Evolutionary conservation across 1,140 invertebrate genomes (phyloP).

Genomic region (Drosophila bocqueti): DNA sequence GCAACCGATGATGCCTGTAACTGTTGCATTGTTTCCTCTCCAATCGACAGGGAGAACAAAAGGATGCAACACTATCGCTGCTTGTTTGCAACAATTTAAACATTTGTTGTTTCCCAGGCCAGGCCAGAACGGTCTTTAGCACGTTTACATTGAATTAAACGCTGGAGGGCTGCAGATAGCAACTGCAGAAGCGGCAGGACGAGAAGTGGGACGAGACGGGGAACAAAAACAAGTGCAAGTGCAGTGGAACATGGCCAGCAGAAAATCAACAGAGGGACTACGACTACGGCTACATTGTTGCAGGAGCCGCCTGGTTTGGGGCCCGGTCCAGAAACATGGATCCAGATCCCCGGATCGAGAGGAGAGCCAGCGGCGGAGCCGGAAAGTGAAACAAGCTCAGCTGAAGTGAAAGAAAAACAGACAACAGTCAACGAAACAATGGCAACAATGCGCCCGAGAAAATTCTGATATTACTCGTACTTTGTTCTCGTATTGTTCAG

Average conservation of each 20-base stretch:
- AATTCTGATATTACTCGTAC: constrained; percentile 63
- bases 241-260: constrained; percentile 62
- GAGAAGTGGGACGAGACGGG: background rate
- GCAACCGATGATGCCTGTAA: constrained; percentile 26
- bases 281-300: constrained; percentile 59
- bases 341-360: constrained; percentile 1
- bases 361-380: constrained; percentile 42
- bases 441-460: constrained; percentile 74
- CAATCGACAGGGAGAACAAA: constrained; percentile 23
- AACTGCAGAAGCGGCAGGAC: background rate
- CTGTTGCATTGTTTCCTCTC: constrained; percentile 31
- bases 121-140: constrained; percentile 72
- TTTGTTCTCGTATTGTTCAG: constrained; percentile 55
- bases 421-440: constrained; percentile 74
- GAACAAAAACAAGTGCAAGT: constrained; percentile 48
- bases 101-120: constrained; percentile 64
- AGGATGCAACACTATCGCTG: constrained; percentile 63
- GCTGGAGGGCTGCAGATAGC: constrained; percentile 54
- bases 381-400: constrained; percentile 75
- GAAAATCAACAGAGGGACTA: constrained; percentile 70
- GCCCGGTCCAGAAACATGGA: constrained; percentile 23
- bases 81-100: constrained; percentile 69
- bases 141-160: constrained; percentile 81
- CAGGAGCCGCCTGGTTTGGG: constrained; percentile 9
- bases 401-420: constrained; percentile 79